Percentiles rank a stretch among this genome's conserved stretches.
phyloP scores from a whole-genome alignment of 2,113 vertebrate species.

The Mirounga angustirostris region DNA sequence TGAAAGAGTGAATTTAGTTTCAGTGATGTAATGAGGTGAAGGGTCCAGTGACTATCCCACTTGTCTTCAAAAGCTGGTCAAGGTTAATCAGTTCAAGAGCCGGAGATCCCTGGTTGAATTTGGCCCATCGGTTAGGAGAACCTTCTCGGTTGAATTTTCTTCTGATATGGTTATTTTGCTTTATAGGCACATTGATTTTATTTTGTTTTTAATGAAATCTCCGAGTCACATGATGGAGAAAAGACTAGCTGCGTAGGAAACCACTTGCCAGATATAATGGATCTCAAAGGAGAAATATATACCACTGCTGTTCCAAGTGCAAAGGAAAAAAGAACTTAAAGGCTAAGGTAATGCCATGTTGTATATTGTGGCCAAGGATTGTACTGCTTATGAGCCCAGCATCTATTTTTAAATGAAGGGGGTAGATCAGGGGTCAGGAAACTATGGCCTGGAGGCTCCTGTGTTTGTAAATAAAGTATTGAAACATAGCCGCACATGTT shows the following conservation, averaged over 20 bases:
- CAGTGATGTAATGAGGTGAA: background rate
- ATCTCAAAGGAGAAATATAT: background rate
- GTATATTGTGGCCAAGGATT: too few species aligned
- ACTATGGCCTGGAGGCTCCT: background rate
- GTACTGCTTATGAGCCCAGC: background rate
- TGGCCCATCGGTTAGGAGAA: background rate
- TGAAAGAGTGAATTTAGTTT: background rate
- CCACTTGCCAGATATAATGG: background rate
- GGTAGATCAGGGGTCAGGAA: background rate
- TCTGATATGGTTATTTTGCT: background rate
- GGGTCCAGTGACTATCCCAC: background rate
- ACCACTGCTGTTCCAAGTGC: background rate
- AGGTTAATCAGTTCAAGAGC: background rate
- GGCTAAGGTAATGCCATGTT: background rate
- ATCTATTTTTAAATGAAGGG: slow-evolving; percentile 3
- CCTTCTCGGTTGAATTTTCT: background rate
- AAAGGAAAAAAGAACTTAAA: background rate
- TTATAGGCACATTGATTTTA: background rate
- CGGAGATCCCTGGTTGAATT: background rate
- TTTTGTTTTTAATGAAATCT: background rate
- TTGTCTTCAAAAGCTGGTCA: background rate
- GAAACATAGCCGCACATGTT: background rate
- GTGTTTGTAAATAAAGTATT: background rate
- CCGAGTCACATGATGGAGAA: background rate
- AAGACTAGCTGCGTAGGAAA: slow-evolving; percentile 12